Evolutionary conservation across 2,888 invertebrate species (phyloP).

Genomic region (Ophraella communa): DNA sequence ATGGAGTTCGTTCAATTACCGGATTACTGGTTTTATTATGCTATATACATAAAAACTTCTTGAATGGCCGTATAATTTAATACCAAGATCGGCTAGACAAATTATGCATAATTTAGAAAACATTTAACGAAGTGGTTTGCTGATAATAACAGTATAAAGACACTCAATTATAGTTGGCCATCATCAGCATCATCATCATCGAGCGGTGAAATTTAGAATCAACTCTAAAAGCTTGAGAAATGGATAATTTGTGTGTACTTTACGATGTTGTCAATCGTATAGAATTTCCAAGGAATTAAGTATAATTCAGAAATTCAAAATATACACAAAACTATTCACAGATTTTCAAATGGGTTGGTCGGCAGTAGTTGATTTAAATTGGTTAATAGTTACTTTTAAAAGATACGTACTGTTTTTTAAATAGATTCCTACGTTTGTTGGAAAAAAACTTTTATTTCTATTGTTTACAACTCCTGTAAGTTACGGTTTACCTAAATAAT

Average conservation of each 20-base stretch:
- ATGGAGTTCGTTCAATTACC: constrained; percentile 20
- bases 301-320: neutral
- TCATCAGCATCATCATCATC: constrained; percentile 32
- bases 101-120: constrained; percentile 40
- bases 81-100: constrained; percentile 31
- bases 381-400: no score
- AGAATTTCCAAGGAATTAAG: neutral
- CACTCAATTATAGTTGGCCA: constrained; percentile 38
- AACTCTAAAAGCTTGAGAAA: constrained; percentile 10
- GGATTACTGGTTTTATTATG: constrained; percentile 28
- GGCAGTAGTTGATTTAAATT: no score
- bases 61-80: constrained; percentile 32
- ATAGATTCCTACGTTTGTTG: no score
- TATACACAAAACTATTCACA: no score
- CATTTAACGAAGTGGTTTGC: constrained; percentile 38
- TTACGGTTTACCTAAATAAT: no score
- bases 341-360: no score
- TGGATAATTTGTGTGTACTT: neutral
- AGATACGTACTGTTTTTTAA: no score
- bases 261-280: neutral
- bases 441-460: no score
- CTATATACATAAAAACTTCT: constrained; percentile 21
- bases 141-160: constrained; percentile 41
- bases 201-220: constrained; percentile 24
- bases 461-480: no score